These are phyloP conservation scores for Lamproptera curius DNA, from an alignment of 2,888 invertebrate species.

Conservation along the genomic window DNA sequence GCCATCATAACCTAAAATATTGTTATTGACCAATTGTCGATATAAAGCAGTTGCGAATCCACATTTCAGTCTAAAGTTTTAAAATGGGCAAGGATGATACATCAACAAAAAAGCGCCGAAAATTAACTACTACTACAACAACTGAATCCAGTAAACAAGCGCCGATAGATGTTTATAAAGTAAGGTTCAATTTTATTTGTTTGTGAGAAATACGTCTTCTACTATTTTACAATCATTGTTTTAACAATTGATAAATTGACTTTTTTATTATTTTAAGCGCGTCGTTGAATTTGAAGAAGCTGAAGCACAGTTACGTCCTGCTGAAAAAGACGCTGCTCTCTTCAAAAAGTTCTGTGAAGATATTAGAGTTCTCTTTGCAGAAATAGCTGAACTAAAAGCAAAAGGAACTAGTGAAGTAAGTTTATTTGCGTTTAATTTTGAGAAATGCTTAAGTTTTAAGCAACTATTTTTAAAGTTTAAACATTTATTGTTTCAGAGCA, in stretches of 20 bases:
- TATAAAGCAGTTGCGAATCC: too few relatives aligned
- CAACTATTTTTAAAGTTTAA: too few relatives aligned
- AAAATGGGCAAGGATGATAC: slow-evolving; percentile 70
- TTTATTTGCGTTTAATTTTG: too few relatives aligned
- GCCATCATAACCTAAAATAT: too few relatives aligned
- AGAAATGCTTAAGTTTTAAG: too few relatives aligned
- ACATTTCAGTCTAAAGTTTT: too few relatives aligned
- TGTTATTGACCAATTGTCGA: too few relatives aligned
- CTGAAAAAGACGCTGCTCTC: slow-evolving; percentile 82
- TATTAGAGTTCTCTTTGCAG: slow-evolving; percentile 82
- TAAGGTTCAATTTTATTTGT: slow-evolving; percentile 38
- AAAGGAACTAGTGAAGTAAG: slow-evolving; percentile 76
- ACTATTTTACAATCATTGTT: background rate
- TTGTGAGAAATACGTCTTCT: background rate
- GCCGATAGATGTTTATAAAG: slow-evolving; percentile 80
- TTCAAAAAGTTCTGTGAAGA: slow-evolving; percentile 85
- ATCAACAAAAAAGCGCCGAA: slow-evolving; percentile 76
- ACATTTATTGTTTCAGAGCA: slow-evolving; percentile 67
- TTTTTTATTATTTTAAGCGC: slow-evolving; percentile 63
- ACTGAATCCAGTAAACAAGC: slow-evolving; percentile 57
- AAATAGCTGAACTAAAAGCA: slow-evolving; percentile 82
- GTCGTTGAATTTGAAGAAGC: slow-evolving; percentile 86
- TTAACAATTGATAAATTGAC: background rate
- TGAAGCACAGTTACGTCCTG: slow-evolving; percentile 82
- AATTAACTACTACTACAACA: slow-evolving; percentile 58